A percentile compares a stretch with the other conserved stretches of the same genome.
phyloP scores from a whole-genome alignment of 2,888 invertebrate genomes.

The Drosophila incognita region DNA sequence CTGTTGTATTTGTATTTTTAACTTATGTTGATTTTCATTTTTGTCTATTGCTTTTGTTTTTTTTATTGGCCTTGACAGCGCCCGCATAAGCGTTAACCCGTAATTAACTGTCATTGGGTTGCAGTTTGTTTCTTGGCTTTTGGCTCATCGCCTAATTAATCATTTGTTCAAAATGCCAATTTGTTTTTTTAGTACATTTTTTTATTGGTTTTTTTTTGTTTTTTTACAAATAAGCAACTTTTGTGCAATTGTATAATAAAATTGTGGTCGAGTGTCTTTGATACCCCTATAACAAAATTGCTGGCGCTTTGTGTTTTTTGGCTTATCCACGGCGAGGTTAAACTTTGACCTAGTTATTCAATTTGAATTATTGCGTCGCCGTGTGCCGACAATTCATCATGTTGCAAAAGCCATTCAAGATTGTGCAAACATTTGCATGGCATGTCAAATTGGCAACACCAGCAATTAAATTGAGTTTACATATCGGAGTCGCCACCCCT shows the following conservation, averaged over 20 bases:
- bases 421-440: slow-evolving; percentile 59
- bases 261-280: slow-evolving; percentile 32
- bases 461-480: slow-evolving; percentile 29
- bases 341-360: slow-evolving; percentile 66
- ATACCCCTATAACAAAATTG: slow-evolving; percentile 43
- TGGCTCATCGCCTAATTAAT: slow-evolving; percentile 69
- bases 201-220: slow-evolving; percentile 23
- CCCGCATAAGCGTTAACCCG: slow-evolving; percentile 43
- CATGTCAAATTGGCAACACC: slow-evolving; percentile 7
- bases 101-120: slow-evolving; percentile 54
- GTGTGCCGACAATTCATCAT: slow-evolving; percentile 54
- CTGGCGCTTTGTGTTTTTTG: slow-evolving; percentile 26
- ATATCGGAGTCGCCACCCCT: slow-evolving; percentile 25
- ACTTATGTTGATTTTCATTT: slow-evolving; percentile 3
- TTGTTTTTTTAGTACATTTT: slow-evolving; percentile 34
- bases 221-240: slow-evolving; percentile 61
- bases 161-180: slow-evolving; percentile 66
- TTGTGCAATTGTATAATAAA: slow-evolving; percentile 63
- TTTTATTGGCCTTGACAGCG: slow-evolving; percentile 40
- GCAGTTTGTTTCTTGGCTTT: slow-evolving; percentile 40
- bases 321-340: slow-evolving; percentile 52
- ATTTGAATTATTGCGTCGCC: slow-evolving; percentile 44
- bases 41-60: slow-evolving; percentile 2
- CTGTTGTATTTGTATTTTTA: neutral
- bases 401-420: slow-evolving; percentile 45